These are phyloP conservation scores for Ptyas mucosa DNA, from an alignment of 2,113 vertebrate species.

Conservation along the genomic window DNA sequence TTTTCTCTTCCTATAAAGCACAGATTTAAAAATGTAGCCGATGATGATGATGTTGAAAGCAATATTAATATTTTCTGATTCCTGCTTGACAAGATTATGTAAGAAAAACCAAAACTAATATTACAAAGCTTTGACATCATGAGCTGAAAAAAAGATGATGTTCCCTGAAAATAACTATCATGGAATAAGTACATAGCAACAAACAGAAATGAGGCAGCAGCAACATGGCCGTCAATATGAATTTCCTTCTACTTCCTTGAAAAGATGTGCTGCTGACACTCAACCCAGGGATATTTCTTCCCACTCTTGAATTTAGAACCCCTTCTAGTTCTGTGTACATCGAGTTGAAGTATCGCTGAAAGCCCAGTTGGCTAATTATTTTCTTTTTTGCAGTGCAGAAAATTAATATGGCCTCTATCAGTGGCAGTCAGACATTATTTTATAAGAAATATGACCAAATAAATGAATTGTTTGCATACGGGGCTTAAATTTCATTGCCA, in stretches of 20 bases:
- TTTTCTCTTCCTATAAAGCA: constrained; percentile 37
- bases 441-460: constrained; percentile 50
- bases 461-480: constrained; percentile 49
- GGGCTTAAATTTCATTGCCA: constrained; percentile 60
- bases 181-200: background rate
- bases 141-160: background rate
- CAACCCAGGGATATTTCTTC: background rate
- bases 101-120: constrained; percentile 16
- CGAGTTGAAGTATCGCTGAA: background rate
- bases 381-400: background rate
- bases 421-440: constrained; percentile 38
- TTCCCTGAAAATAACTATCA: background rate
- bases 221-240: background rate
- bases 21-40: constrained; percentile 43
- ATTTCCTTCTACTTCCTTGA: background rate
- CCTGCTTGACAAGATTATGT: constrained; percentile 33
- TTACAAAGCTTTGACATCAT: background rate
- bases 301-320: background rate
- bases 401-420: background rate
- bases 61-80: constrained; percentile 62
- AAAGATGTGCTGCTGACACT: background rate
- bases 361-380: background rate
- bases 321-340: background rate
- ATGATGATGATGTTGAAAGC: constrained; percentile 52
- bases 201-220: background rate